These are phyloP conservation scores for Drosophila nikananu DNA, from an alignment of 1,140 invertebrate genomes.

Conservation along the genomic window DNA sequence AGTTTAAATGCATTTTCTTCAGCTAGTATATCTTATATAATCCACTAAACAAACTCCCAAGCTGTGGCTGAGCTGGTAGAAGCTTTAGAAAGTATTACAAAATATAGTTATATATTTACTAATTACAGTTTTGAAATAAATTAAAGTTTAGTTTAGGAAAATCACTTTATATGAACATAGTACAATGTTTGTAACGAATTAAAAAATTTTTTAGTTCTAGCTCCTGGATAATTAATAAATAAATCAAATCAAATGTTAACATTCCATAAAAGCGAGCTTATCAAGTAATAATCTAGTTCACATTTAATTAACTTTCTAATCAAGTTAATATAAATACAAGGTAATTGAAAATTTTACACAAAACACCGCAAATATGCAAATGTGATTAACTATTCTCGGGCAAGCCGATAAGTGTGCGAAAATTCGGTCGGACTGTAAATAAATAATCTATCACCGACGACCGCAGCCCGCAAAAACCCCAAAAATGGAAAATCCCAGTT, in stretches of 20 bases:
- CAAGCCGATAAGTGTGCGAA: constrained; percentile 5
- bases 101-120: too few species aligned
- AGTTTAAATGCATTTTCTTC: background rate
- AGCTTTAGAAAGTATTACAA: background rate
- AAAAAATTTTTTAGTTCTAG: too few species aligned
- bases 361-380: constrained; percentile 29
- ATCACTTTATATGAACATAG: too few species aligned
- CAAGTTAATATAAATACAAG: constrained; percentile 11
- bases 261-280: constrained; percentile 4
- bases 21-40: background rate
- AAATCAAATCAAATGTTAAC: background rate
- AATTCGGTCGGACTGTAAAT: constrained; percentile 6
- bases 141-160: too few species aligned
- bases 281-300: constrained; percentile 17
- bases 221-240: too few species aligned
- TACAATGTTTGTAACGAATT: background rate
- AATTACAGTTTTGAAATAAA: too few species aligned
- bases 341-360: constrained; percentile 23
- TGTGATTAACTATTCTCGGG: constrained; percentile 15
- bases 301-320: constrained; percentile 31
- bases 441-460: constrained; percentile 20
- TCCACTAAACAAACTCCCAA: background rate
- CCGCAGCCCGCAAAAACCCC: constrained; percentile 32
- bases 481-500: constrained; percentile 44
- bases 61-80: background rate